These are phyloP conservation scores for Drosophila nr. perissopoda DNA, from an alignment of 2,888 invertebrate genomes.

Conservation along the genomic window DNA sequence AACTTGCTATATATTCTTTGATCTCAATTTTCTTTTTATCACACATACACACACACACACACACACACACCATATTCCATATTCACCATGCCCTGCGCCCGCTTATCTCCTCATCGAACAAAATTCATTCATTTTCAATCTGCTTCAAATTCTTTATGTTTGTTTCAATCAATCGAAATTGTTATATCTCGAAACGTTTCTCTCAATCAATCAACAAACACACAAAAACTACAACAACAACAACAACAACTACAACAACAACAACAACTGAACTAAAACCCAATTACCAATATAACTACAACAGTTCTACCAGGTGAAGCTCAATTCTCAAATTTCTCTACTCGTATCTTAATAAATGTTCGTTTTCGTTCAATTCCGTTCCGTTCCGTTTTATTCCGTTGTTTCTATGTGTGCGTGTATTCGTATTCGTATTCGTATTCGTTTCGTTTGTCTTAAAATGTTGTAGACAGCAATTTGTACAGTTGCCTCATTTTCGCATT, in stretches of 20 bases:
- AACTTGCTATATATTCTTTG: constrained; percentile 19
- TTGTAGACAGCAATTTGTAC: constrained; percentile 30
- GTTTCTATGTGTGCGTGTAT: constrained; percentile 24
- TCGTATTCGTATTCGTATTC: constrained; percentile 11
- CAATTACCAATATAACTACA: constrained; percentile 59
- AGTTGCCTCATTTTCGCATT: constrained; percentile 31
- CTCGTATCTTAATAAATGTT: constrained; percentile 59
- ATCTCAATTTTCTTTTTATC: constrained; percentile 14
- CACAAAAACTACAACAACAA: constrained; percentile 32
- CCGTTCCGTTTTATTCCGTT: constrained; percentile 41
- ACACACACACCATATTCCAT: background rate
- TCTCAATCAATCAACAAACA: constrained; percentile 27
- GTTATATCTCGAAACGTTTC: constrained; percentile 31
- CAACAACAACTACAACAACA: constrained; percentile 28
- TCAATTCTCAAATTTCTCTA: constrained; percentile 69
- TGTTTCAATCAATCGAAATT: constrained; percentile 35
- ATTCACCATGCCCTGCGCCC: background rate
- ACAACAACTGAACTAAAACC: constrained; percentile 48
- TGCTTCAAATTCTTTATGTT: constrained; percentile 28
- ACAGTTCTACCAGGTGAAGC: constrained; percentile 83
- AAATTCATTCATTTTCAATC: constrained; percentile 29
- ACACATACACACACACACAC: constrained; percentile 4
- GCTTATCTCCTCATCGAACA: constrained; percentile 6
- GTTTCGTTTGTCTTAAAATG: constrained; percentile 26
- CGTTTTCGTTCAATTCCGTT: constrained; percentile 54